Evolutionary conservation across 2,888 invertebrate genomes (phyloP).

Genomic region (Uropetala carovei): DNA sequence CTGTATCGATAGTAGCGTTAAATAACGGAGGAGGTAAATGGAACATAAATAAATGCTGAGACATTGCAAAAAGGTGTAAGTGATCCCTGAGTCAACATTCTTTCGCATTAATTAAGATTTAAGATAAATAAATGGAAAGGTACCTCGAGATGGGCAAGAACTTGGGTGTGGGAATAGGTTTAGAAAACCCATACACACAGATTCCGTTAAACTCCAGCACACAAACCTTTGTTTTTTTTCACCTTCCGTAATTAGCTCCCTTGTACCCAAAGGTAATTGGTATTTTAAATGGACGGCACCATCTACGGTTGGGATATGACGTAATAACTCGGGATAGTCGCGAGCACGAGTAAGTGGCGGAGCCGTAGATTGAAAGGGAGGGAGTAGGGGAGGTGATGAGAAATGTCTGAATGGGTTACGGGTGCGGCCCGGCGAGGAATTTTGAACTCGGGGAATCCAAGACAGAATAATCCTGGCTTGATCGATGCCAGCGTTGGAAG

Average conservation of each 20-base stretch:
- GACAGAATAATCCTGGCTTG: neutral
- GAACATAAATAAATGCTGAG: neutral
- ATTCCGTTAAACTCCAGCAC: no score
- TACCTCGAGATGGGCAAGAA: neutral
- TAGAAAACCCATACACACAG: no score
- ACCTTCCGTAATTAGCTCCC: neutral
- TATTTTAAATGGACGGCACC: neutral
- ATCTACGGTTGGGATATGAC: neutral
- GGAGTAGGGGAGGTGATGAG: neutral
- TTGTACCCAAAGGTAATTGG: neutral
- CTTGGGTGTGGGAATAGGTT: no score
- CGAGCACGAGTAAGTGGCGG: neutral
- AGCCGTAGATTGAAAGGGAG: neutral
- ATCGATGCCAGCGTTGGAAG: neutral
- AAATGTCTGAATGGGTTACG: constrained; percentile 23
- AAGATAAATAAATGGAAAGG: neutral
- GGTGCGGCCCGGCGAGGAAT: constrained; percentile 18
- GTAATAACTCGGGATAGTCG: neutral
- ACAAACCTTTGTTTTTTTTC: neutral
- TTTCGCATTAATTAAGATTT: constrained; percentile 18
- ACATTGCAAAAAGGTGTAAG: neutral
- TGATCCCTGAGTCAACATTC: neutral
- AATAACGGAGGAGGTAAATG: neutral
- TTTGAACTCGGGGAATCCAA: neutral
- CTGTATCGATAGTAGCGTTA: neutral